Base-by-base conservation (phyloP, 2,888 invertebrate species). In the Liodrosophila aerea region DNA sequence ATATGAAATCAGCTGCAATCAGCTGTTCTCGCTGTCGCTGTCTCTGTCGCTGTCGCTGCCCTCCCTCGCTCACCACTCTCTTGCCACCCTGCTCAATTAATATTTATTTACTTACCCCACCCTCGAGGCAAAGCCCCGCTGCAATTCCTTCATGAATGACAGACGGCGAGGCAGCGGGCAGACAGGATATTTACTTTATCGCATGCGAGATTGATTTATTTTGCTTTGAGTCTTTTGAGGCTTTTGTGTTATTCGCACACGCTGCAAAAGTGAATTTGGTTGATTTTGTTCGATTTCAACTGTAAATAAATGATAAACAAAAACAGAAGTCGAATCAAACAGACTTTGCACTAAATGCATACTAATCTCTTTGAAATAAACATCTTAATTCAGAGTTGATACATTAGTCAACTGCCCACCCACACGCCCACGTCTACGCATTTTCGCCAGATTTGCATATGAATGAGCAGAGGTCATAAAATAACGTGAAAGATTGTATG, bases 1-100 rank as follows among this genome's bases (percentile, higher is more conserved):
- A 57, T 54, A n/a, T 59, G 50, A 81, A 85, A 85, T 84, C 86
- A 86, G 85, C 85, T 83, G 77, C 80, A 85, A 85, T 84, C 84
- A 84, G 84, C 84, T 85, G 84, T 85, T 82, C 74, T 78, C 46
- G 36, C 39, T 45, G 27, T 15, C 29, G 37, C 15, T 12, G 11
- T 13, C 16, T n/a, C 15, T 18, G 8, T 22, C 31, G 7, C 16
- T 27, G 30, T 39, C 16, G 13, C 18, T 18, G 30, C 36, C 4
- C 41, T 39, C 27, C n/a, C 30, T 11, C 9, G 8, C 11, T 4
- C 41, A 9, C 33, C 37, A 33, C 36, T 16, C 34, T 12, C 44
- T 12, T 36, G 37, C 39, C 33, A 16, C 33, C 16, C 22, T 46
- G 56, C 59, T 57, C 47, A 62, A 44, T 44, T 58, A 66, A 31